These are phyloP conservation scores for Scophthalmus maximus DNA, from an alignment of 2,113 vertebrate genomes.

Conservation along the genomic window DNA sequence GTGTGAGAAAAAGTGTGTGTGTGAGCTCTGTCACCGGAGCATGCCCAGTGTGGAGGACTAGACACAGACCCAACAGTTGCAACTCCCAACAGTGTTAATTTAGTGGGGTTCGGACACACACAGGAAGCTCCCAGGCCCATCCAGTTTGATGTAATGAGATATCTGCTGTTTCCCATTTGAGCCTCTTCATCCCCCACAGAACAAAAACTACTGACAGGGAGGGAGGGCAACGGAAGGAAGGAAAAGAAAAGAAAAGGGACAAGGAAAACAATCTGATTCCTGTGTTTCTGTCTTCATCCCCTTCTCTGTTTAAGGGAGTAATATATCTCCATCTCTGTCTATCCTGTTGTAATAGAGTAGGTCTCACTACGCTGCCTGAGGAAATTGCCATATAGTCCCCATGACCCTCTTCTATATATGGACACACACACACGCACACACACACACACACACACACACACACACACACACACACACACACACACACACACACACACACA, in stretches of 20 bases:
- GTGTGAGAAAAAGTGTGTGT: slow-evolving; percentile 7
- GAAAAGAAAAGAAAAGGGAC: slow-evolving; percentile 33
- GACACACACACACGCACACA: slow-evolving; percentile 53
- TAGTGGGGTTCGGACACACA: slow-evolving; percentile 45
- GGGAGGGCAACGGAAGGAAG: background rate
- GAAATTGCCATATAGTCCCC: slow-evolving; percentile 77
- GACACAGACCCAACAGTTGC: slow-evolving; percentile 51
- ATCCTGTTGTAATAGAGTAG: slow-evolving; percentile 77
- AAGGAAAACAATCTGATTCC: slow-evolving; percentile 45
- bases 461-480: slow-evolving; percentile 49
- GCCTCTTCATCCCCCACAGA: slow-evolving; percentile 67
- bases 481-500: slow-evolving; percentile 41
- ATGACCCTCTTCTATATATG: slow-evolving; percentile 64
- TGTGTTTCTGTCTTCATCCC: slow-evolving; percentile 44
- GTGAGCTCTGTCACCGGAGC: slow-evolving; percentile 31
- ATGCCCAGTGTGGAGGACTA: slow-evolving; percentile 35
- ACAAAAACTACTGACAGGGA: slow-evolving; percentile 46
- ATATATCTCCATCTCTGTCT: slow-evolving; percentile 68
- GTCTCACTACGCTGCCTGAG: slow-evolving; percentile 74
- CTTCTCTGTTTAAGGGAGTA: slow-evolving; percentile 57
- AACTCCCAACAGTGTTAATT: slow-evolving; percentile 65
- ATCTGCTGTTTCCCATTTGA: slow-evolving; percentile 64
- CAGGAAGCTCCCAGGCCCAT: slow-evolving; percentile 57
- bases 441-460: slow-evolving; percentile 43
- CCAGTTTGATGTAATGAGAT: slow-evolving; percentile 72